These are phyloP conservation scores for Xerus inauris DNA, from an alignment of 2,113 vertebrate genomes.

Conservation along the genomic window DNA sequence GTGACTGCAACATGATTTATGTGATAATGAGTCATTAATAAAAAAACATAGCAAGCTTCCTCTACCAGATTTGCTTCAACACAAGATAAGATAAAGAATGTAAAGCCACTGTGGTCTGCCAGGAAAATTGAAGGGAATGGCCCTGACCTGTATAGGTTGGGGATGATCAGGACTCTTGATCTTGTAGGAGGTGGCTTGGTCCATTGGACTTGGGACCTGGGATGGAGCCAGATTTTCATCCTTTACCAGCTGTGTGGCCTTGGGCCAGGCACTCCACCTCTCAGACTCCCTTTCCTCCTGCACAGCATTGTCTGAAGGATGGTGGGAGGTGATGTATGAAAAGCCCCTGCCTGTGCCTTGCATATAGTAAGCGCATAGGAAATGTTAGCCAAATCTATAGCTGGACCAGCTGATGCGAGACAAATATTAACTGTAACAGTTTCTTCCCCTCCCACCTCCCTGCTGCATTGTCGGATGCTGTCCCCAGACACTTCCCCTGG, in stretches of 20 bases:
- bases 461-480: neutral
- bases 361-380: neutral
- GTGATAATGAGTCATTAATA: neutral
- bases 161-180: neutral
- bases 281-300: neutral
- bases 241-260: neutral
- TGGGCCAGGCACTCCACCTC: neutral
- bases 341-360: neutral
- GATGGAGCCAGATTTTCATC: neutral
- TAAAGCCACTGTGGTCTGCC: neutral
- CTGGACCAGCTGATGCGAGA: neutral
- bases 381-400: neutral
- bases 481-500: slow-evolving; percentile 58
- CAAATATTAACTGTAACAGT: slow-evolving; percentile 42
- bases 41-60: neutral
- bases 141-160: neutral
- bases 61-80: neutral
- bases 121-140: neutral
- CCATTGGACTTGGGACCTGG: neutral
- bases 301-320: neutral
- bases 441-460: slow-evolving; percentile 63
- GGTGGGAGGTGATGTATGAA: neutral
- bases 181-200: neutral
- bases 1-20: neutral
- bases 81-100: neutral